Evolutionary conservation across 2,113 vertebrate species (phyloP).

Genomic region (Grallaria varia): DNA sequence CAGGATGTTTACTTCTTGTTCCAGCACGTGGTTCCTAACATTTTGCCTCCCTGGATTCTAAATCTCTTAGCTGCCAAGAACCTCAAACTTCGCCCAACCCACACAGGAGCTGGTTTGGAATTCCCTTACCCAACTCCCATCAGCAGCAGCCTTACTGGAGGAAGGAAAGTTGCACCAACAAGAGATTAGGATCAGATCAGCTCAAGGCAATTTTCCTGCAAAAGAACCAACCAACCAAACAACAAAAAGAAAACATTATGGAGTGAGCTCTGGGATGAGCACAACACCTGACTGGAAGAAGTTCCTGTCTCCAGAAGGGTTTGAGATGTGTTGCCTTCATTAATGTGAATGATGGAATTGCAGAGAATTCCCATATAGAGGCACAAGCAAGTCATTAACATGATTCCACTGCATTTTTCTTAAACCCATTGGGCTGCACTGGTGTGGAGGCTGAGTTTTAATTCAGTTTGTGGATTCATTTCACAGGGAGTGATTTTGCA

Average conservation of each 20-base stretch:
- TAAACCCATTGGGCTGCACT: not conserved
- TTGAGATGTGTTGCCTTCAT: not conserved
- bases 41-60: not conserved
- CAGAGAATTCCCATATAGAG: not conserved
- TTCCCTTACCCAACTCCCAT: not conserved
- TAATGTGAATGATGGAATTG: not conserved
- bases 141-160: not conserved
- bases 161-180: not conserved
- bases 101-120: not conserved
- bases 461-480: not conserved
- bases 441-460: not conserved
- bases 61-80: not conserved
- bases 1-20: slow-evolving; percentile 14
- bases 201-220: not conserved
- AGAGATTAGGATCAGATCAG: not conserved
- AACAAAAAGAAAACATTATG: not conserved
- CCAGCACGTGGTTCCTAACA: not conserved
- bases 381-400: not conserved
- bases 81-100: not conserved
- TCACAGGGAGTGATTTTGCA: not conserved
- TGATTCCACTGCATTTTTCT: not conserved
- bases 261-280: not conserved
- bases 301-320: not conserved
- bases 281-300: not conserved
- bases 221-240: not conserved